Percentiles rank a stretch among this genome's conserved stretches.
phyloP scores from a whole-genome alignment of 1,140 invertebrate species.

The Lerema accius region DNA sequence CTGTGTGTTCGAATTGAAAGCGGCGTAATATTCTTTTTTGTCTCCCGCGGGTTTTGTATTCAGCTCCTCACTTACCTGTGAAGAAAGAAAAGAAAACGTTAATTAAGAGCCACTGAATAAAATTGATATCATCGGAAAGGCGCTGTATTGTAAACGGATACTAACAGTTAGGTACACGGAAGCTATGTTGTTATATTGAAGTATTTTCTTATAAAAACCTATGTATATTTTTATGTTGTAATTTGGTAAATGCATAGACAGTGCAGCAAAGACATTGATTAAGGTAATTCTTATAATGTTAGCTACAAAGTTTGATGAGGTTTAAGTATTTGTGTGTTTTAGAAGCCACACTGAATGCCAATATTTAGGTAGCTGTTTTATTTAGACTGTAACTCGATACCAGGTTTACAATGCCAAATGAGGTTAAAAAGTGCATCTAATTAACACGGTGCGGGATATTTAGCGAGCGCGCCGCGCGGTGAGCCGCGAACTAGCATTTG shows the following conservation, averaged over 20 bases:
- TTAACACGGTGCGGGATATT: conserved; percentile 73
- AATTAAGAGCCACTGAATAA: conserved; percentile 80
- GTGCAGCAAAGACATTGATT: too few species aligned
- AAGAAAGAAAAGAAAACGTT: conserved; percentile 82
- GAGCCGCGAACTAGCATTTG: conserved; percentile 79
- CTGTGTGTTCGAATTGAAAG: conserved; percentile 75
- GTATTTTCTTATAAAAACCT: too few species aligned
- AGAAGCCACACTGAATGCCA: too few species aligned
- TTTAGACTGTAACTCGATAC: conserved; percentile 20
- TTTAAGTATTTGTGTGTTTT: too few species aligned
- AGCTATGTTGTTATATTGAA: conserved; percentile 37
- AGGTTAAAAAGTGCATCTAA: conserved; percentile 67
- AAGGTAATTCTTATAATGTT: too few species aligned
- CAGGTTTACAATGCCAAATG: conserved; percentile 57
- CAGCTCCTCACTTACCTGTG: conserved; percentile 77
- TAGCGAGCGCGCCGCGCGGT: conserved; percentile 71
- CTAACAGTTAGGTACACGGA: conserved; percentile 55
- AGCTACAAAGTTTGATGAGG: too few species aligned
- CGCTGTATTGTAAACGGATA: conserved; percentile 72
- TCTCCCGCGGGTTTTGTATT: conserved; percentile 72
- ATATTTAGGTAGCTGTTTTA: conserved; percentile 34
- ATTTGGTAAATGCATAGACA: too few species aligned
- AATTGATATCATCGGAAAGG: conserved; percentile 76
- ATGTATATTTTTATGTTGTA: too few species aligned
- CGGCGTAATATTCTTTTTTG: conserved; percentile 78